Base-by-base conservation (phyloP, 2,888 invertebrate species). In the Ctenicera cuprea region DNA sequence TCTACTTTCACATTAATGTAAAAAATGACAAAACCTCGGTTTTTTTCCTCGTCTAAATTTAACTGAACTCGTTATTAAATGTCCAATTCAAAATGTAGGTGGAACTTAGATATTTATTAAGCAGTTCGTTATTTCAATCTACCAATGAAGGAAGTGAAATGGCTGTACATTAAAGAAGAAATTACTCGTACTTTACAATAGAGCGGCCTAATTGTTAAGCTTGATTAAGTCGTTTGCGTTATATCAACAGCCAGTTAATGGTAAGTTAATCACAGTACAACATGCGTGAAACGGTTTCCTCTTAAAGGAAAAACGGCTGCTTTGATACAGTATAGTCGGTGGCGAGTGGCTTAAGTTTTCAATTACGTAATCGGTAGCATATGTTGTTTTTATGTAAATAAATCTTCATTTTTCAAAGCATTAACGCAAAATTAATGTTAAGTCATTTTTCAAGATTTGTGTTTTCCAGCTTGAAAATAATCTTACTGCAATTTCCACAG, bases 111-210 rank as follows among this genome's bases (percentile, higher is more conserved):
- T 8, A 33, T 33, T 33, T 33, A 43, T 43, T 43, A 43, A 43
- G 43, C 43, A 43, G 43, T 7, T 43, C 43, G n/a, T 43, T 43
- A 43, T n/a, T 14, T n/a, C 43, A 16, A 38, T 16, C 16, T 16
- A 43, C n/a, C 43, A 16, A 48, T 48, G 48, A 5, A 48, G 48
- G 48, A 48, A 48, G 48, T 48, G 16, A 48, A 48, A 48, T 16
- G 41, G 14, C 41, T 3, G 14, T 41, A 14, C 14, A 41, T 41
- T 14, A 41, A 14, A 41, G 33, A 41, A 41, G n/a, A 41, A 41
- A 41, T 41, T 41, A 41, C 14, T 14, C 14, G 14, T 41, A 33
- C 33, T 41, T 41, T 48, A 18, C 48, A 48, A 18, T 48, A 48
- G 11, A 48, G 20, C 48, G 48, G 48, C 18, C 16, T 48, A 48